Evolutionary conservation across 2,113 vertebrate genomes (phyloP).

Genomic region (Crotalus helleri): DNA sequence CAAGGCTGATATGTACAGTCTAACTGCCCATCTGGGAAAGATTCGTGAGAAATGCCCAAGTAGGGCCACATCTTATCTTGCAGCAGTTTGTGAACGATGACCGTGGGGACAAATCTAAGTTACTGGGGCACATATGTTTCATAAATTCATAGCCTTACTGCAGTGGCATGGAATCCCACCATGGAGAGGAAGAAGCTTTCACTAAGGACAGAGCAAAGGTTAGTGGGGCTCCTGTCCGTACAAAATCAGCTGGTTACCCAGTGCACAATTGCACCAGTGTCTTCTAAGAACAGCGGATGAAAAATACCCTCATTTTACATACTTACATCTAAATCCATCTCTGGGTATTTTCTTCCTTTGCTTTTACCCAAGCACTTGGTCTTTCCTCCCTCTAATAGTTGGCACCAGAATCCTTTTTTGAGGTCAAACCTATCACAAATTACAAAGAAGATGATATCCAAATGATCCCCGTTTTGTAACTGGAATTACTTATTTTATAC

Average conservation of each 20-base stretch:
- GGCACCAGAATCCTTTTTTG: conserved; percentile 99
- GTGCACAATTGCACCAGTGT: background rate
- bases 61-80: background rate
- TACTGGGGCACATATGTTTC: background rate
- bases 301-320: background rate
- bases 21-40: background rate
- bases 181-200: background rate
- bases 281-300: background rate
- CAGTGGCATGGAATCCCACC: background rate
- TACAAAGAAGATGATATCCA: background rate
- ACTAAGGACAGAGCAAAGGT: background rate
- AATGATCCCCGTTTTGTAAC: background rate
- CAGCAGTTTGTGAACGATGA: background rate
- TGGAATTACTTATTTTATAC: background rate
- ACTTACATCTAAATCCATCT: conserved; percentile 92
- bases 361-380: conserved; percentile 96
- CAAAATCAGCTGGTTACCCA: too few relatives aligned
- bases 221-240: background rate
- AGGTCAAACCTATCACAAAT: conserved; percentile 82
- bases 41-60: background rate
- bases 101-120: background rate
- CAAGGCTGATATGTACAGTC: background rate
- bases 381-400: conserved; percentile 92
- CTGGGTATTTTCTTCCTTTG: conserved; percentile 92
- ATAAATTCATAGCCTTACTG: background rate